phyloP scores from a whole-genome alignment of 2,888 invertebrate genomes.

The Phortica magna region DNA sequence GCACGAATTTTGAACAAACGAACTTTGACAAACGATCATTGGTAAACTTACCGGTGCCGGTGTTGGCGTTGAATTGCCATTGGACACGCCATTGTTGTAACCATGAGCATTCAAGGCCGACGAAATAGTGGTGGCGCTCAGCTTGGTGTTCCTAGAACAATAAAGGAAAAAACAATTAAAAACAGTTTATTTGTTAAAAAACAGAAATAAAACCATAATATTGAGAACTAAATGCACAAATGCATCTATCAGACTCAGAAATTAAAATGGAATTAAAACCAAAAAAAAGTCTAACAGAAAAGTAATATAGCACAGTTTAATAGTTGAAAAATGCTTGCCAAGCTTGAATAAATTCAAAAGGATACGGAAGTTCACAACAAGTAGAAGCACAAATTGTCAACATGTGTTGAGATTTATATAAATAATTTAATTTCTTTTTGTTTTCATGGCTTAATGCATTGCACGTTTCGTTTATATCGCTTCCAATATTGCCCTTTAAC shows the following conservation, averaged over 20 bases:
- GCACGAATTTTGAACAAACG: constrained; percentile 35
- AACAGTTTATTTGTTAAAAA: too few relatives aligned
- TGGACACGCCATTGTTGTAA: constrained; percentile 75
- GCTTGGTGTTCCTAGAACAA: constrained; percentile 82
- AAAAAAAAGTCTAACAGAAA: background rate
- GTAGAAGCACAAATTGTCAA: constrained; percentile 3
- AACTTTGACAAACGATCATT: constrained; percentile 43
- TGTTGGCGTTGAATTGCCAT: constrained; percentile 69
- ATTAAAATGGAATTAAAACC: background rate
- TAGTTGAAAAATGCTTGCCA: background rate
- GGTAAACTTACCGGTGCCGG: constrained; percentile 73
- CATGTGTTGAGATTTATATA: background rate
- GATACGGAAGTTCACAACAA: constrained; percentile 10
- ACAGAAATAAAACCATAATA: background rate
- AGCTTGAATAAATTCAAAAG: constrained; percentile 12
- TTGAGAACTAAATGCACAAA: background rate
- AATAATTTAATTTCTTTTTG: constrained; percentile 16
- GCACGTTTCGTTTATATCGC: constrained; percentile 10
- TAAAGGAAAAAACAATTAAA: background rate
- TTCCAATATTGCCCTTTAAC: constrained; percentile 9
- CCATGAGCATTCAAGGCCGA: constrained; percentile 82
- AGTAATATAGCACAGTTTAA: background rate
- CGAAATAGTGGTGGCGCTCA: constrained; percentile 86
- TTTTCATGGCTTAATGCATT: background rate
- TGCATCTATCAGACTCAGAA: background rate